Evolutionary conservation across 2,113 vertebrate genomes (phyloP), one percentile per base, ranked within the genome.

Genomic region (Phyllostomus discolor): DNA sequence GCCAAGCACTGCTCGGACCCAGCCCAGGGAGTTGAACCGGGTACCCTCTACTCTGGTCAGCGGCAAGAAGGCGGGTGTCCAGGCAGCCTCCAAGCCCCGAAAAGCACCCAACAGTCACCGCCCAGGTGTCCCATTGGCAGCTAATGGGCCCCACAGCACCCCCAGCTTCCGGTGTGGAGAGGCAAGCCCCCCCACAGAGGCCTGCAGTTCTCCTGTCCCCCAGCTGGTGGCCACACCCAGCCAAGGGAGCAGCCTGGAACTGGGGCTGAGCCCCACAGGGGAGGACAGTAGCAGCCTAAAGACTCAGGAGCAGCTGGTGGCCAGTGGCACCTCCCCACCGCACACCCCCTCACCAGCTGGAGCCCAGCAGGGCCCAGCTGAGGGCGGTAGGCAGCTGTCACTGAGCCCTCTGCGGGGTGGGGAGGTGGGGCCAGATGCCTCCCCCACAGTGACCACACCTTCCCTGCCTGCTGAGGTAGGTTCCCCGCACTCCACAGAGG

Each of bases 401-500:
- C 98, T 99, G 54, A 99, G 99, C 95, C 99, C 99, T 0, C 98
- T 99, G 73, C 98, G 98, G 28, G 64, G 82, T 0, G 96, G 90
- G 2, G 99, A 99, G 0, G 98, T 98, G 0, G 88, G 98, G 28
- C 99, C 99, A 0, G 99, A 99, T 2, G 98, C 99, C 48, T 99
- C 99, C 0, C 98, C 99, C 24, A 99, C 99, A 2, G 62, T 99
- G 91, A 99, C 99, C 12, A 99, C 99, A 0, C 99, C 99, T 1
- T 99, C 99, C 0, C 97, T 99, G 97, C 99, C 99, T 0, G 99
- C 99, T 0, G 99, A 99, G 95, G 98, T 99, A 38, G 98, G 99
- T 15, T 99, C 99, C 0, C 99, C 99, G 0, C 99, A 99, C 80
- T 99, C 99, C 41, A 99, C 99, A 0, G 99, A 99, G 94, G 99